phyloP scores from a whole-genome alignment of 1,140 invertebrate genomes.

The Globodera rostochiensis region DNA sequence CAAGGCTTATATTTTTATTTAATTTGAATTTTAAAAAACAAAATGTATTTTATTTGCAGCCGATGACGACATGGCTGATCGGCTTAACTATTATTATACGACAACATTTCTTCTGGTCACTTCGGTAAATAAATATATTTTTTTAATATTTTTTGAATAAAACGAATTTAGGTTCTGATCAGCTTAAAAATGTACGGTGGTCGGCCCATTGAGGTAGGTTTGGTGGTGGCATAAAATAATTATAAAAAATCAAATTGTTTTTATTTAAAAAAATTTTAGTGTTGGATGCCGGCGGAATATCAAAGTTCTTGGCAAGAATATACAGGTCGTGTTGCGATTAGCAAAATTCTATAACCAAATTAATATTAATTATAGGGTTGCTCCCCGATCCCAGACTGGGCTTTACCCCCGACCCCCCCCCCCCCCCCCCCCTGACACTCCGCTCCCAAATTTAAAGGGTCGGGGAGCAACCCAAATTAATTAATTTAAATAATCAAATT shows the following conservation, averaged over 20 bases:
- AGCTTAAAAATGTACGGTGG: slow-evolving; percentile 65
- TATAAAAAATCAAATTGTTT: not conserved
- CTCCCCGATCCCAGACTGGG: too few relatives aligned
- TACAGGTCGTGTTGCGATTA: slow-evolving; percentile 30
- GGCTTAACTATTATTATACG: slow-evolving; percentile 62
- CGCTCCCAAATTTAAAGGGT: too few relatives aligned
- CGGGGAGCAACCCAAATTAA: not conserved
- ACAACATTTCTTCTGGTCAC: slow-evolving; percentile 63
- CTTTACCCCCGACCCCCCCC: too few relatives aligned
- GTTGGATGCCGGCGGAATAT: slow-evolving; percentile 64
- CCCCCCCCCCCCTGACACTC: too few relatives aligned
- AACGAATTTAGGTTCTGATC: slow-evolving; percentile 52
- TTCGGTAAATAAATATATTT: slow-evolving; percentile 42
- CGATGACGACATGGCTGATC: slow-evolving; percentile 64
- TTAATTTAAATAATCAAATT: too few relatives aligned
- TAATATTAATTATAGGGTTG: not conserved
- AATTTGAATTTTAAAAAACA: not conserved
- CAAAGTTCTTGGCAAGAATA: slow-evolving; percentile 64
- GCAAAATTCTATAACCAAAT: not conserved
- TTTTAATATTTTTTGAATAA: too few relatives aligned
- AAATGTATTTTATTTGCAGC: slow-evolving; percentile 40
- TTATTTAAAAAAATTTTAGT: slow-evolving; percentile 31
- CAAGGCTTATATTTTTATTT: slow-evolving; percentile 38
- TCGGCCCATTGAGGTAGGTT: slow-evolving; percentile 49
- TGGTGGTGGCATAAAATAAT: not conserved